These are phyloP conservation scores for Deilephila porcellus DNA, from an alignment of 2,888 invertebrate genomes.

Conservation along the genomic window DNA sequence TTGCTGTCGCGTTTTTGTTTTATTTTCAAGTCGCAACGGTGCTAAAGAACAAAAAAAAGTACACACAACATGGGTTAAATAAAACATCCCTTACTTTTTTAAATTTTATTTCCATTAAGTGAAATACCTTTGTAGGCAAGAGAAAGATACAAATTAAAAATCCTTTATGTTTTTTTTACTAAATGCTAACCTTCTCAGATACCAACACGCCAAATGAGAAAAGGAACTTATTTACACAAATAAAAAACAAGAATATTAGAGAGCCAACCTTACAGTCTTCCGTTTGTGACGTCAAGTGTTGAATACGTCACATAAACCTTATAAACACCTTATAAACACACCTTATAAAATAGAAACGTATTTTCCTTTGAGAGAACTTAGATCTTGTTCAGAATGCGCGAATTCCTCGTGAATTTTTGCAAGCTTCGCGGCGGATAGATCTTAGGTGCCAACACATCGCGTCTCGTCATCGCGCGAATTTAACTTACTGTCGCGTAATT, in stretches of 20 bases:
- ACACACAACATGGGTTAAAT: neutral
- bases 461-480: too few species aligned
- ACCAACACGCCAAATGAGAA: constrained; percentile 8
- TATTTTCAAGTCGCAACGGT: too few species aligned
- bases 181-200: constrained; percentile 12
- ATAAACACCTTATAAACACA: too few species aligned
- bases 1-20: too few species aligned
- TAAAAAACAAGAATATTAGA: constrained; percentile 12
- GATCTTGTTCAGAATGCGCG: too few species aligned
- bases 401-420: too few species aligned
- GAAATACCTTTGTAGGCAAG: constrained; percentile 13
- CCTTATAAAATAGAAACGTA: too few species aligned
- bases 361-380: too few species aligned
- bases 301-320: neutral
- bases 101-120: constrained; percentile 11
- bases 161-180: neutral
- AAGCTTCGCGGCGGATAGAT: too few species aligned
- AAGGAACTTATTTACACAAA: constrained; percentile 15
- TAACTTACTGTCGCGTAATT: too few species aligned
- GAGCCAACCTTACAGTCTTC: neutral
- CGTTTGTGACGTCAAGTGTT: neutral
- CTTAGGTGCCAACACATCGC: too few species aligned
- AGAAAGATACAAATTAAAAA: neutral
- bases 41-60: neutral
- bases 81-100: constrained; percentile 10